Base-by-base conservation (phyloP, 2,888 invertebrate species). In the Melanostoma mellinum region DNA sequence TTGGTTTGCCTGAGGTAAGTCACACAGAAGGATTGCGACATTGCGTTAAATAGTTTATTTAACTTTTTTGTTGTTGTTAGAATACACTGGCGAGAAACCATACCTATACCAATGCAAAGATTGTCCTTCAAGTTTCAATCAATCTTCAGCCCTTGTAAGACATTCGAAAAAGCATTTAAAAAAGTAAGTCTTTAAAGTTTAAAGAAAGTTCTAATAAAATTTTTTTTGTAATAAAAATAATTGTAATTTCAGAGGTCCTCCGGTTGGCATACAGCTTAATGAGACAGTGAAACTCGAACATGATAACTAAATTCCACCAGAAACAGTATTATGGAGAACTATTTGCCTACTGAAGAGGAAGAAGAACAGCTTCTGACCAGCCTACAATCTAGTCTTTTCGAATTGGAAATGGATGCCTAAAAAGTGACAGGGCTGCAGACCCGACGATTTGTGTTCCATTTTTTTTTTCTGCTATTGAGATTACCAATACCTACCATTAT, bases 31-130 rank as follows among this genome's bases (percentile, higher is more conserved):
- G 20, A 8, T 8, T n/a, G n/a, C n/a, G n/a, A n/a, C n/a, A n/a
- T n/a, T 60, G 2, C 30, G 4, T 10, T 53, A 36, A 35, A 1
- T 8, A 2, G n/a, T 40, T 33, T 56, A 6, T 8, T 65, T 32
- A 20, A 20, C 52, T 6, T 8, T 10, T 20, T n/a, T n/a, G n/a
- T n/a, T n/a, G n/a, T 36, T 42, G 33, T 10, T 36, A 88, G 88
- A 85, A 88, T 86, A 88, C 67, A 87, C 87, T 35, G 88, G 88
- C n/a, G 88, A 87, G 46, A 88, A 88, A 53, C 88, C 88, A 5
- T 88, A n/a, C n/a, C n/a, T n/a, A n/a, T n/a, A 87, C 65, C 74
- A 87, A 68, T 88, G 88, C 56, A 75, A 85, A 48, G 82, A 85
- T n/a, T 88, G 88, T 58, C 61, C 86, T 32, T 87, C 88, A 74